Conservation (phyloP, 2,113 vertebrate species). For the Greenwoodochromis staneri region DNA sequence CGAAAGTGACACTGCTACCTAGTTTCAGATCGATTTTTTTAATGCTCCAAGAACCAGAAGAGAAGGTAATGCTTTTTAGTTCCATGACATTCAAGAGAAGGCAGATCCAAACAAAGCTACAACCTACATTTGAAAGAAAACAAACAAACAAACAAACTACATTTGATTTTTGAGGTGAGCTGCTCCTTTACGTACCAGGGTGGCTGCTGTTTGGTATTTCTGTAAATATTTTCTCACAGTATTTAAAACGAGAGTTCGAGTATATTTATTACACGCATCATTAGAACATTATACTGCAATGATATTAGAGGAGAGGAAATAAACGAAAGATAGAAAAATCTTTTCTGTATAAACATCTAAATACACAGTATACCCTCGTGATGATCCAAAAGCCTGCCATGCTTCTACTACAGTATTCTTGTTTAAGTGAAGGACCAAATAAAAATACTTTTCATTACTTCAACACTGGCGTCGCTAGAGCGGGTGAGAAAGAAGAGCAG, state of each 20-base stretch:
- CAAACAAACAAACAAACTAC: not conserved
- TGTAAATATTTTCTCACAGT: conserved; percentile 65
- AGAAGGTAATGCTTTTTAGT: not conserved
- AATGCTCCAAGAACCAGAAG: not conserved
- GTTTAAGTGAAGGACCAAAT: conserved; percentile 14
- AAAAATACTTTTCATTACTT: conserved; percentile 45
- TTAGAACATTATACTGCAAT: conserved; percentile 58
- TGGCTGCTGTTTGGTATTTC: not conserved
- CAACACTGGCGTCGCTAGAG: conserved; percentile 45
- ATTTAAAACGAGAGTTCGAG: conserved; percentile 55
- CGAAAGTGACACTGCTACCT: not conserved
- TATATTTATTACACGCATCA: conserved; percentile 61
- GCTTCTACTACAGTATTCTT: conserved; percentile 51
- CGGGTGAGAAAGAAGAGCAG: conserved; percentile 12
- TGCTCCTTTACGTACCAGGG: not conserved
- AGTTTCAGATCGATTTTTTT: not conserved
- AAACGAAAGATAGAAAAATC: conserved; percentile 56
- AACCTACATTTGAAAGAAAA: not conserved
- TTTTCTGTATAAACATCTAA: conserved; percentile 73
- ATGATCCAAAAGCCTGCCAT: conserved; percentile 51
- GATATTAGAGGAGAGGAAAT: conserved; percentile 28
- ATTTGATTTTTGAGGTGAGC: conserved; percentile 43
- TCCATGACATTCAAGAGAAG: not conserved
- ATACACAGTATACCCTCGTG: conserved; percentile 63
- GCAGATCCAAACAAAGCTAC: not conserved